phyloP scores from a whole-genome alignment of 2,888 invertebrate genomes.

The Pyrrhosoma nymphula region DNA sequence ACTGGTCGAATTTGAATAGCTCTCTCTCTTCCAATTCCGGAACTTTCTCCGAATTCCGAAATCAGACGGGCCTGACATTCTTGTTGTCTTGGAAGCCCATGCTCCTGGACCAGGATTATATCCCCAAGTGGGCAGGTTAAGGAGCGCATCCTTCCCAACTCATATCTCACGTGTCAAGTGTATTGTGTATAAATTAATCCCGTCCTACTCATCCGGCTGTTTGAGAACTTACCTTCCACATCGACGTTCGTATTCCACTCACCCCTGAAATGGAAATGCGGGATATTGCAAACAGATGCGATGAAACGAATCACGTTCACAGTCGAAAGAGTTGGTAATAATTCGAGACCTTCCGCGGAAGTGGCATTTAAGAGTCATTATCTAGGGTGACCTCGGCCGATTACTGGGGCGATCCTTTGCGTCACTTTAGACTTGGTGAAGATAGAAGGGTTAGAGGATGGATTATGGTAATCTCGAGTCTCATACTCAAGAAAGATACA shows the following conservation, averaged over 20 bases:
- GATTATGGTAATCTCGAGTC: no score
- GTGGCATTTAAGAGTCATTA: no score
- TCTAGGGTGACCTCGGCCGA: no score
- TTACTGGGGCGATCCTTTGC: no score
- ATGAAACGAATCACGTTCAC: background rate
- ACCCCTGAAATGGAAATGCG: background rate
- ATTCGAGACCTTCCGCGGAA: no score
- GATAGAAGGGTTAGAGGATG: no score
- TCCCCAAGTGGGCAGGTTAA: background rate
- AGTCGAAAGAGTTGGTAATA: no score
- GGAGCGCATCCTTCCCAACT: background rate
- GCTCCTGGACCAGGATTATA: background rate
- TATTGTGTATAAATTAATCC: background rate
- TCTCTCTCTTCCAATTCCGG: background rate
- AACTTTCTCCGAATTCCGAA: conserved; percentile 6
- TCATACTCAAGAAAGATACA: no score
- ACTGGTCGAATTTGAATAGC: background rate
- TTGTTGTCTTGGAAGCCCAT: background rate
- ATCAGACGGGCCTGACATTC: background rate
- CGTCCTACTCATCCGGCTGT: background rate
- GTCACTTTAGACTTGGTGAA: no score
- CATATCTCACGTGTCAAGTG: background rate
- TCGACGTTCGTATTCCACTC: background rate
- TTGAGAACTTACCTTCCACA: background rate
- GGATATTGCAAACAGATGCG: background rate